A percentile compares a stretch with the other conserved stretches of the same genome.
Conservation (phyloP, 2,797 vertebrate species). For the Leuciscus waleckii region DNA sequence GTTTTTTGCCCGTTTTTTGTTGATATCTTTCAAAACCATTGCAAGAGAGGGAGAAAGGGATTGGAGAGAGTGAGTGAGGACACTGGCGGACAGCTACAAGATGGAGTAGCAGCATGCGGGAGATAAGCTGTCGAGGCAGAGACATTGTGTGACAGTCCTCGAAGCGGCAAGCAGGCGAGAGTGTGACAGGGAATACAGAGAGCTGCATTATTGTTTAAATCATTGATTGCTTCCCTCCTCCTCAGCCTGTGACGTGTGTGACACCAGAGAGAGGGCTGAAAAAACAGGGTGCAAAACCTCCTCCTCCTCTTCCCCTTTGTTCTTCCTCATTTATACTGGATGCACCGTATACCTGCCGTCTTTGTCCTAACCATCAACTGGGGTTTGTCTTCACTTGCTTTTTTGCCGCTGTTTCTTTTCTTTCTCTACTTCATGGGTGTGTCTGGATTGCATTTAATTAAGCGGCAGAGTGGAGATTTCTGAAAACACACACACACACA, state of each 20-base stretch:
- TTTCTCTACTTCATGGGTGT: not conserved
- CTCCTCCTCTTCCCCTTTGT: conserved; percentile 61
- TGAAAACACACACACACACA: not conserved
- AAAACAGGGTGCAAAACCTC: conserved; percentile 55
- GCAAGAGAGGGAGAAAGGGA: conserved; percentile 48
- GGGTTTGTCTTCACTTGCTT: conserved; percentile 43
- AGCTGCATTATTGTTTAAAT: conserved; percentile 84
- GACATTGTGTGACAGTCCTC: conserved; percentile 74
- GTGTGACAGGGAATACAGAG: conserved; percentile 86
- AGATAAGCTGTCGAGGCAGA: conserved; percentile 68
- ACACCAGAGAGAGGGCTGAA: conserved; percentile 64
- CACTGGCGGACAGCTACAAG: conserved; percentile 69
- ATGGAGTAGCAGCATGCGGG: conserved; percentile 68
- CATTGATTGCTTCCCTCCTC: conserved; percentile 78
- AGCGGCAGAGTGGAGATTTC: not conserved
- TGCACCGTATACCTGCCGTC: conserved; percentile 51
- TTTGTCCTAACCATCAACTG: conserved; percentile 54
- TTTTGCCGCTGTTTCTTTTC: conserved; percentile 9
- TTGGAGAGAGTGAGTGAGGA: conserved; percentile 57
- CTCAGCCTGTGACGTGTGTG: conserved; percentile 61
- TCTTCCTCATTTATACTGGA: conserved; percentile 62
- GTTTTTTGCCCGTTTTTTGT: no score
- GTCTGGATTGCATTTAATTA: not conserved
- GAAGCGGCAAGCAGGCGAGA: conserved; percentile 68
- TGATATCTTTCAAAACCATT: no score